Base-by-base conservation (phyloP, 2,797 vertebrate species). In the Onychomys leucogaster region DNA sequence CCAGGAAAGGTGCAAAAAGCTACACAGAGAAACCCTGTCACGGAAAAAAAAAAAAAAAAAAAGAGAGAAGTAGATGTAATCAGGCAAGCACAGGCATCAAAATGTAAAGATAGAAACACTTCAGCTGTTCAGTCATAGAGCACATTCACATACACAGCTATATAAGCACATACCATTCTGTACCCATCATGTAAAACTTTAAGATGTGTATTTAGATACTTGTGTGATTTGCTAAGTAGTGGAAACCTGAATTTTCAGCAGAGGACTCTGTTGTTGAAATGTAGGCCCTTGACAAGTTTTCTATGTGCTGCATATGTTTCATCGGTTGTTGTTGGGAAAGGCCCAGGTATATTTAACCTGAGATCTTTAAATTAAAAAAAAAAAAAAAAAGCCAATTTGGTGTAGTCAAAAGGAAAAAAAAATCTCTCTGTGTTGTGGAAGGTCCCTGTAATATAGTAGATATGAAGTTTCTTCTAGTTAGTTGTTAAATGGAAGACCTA, bases 71-170 rank as follows among this genome's bases (percentile, higher is more conserved):
- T 37, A n/a, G n/a, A 59, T 10, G 55, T 92, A 52, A 27, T 37
- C 73, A 34, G 12, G 17, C 16, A 75, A 78, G 4, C 21, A 80
- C 25, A 52, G n/a, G 77, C 85, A 89, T 91, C n/a, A 34, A 67
- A 77, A 89, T 82, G 80, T 96, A 52, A 75, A 37, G 23, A 46
- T 25, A 87, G 89, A 93, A 87, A 19, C 77, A 76, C n/a, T 46
- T 69, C 6, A 80, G 2, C 52, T 52, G 49, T 46, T 25, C 43
- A 84, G 12, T 78, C 29, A 57, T 32, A 41, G 14, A 46, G n/a
- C 43, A 63, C 19, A 63, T 27, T 43, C 6, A 49, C 41, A 77
- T 2, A 4, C 14, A 37, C 13, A 61, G 6, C 46, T 49, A 46
- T 23, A 71, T 4, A 65, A 37, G n/a, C 78, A 63, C 16, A 52